These are phyloP conservation scores for Athrips mouffetella DNA, from an alignment of 2,888 invertebrate species.

Conservation along the genomic window DNA sequence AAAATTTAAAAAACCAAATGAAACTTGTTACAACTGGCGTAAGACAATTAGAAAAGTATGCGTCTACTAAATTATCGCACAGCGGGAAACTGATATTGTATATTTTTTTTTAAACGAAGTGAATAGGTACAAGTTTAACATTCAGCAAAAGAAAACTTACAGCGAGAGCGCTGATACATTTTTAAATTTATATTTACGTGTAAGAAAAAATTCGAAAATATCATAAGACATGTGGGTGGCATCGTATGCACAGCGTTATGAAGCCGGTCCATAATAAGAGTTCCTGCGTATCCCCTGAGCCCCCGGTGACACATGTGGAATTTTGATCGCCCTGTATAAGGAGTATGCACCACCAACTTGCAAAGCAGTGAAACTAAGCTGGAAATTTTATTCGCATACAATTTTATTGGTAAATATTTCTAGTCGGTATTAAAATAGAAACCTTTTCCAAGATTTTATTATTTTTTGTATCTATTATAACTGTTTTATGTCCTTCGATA, in stretches of 20 bases:
- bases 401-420: constrained; percentile 5
- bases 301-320: constrained; percentile 58
- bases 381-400: constrained; percentile 1
- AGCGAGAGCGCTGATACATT: constrained; percentile 1
- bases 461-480: neutral
- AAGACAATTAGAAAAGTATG: no score
- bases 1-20: no score
- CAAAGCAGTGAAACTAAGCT: constrained; percentile 8
- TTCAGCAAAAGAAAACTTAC: no score
- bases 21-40: no score
- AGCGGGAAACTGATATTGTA: no score
- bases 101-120: no score
- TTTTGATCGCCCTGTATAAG: constrained; percentile 51
- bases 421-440: neutral
- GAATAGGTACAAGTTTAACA: no score
- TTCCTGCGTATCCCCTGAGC: constrained; percentile 43
- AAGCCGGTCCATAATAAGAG: constrained; percentile 56
- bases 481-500: no score
- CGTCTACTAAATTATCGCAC: no score
- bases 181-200: constrained; percentile 6
- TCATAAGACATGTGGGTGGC: constrained; percentile 50
- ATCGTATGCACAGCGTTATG: constrained; percentile 39
- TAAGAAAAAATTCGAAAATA: constrained; percentile 5
- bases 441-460: neutral
- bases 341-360: constrained; percentile 15